These are phyloP conservation scores for Maccullochella peelii DNA, from an alignment of 2,113 vertebrate genomes.

Conservation along the genomic window DNA sequence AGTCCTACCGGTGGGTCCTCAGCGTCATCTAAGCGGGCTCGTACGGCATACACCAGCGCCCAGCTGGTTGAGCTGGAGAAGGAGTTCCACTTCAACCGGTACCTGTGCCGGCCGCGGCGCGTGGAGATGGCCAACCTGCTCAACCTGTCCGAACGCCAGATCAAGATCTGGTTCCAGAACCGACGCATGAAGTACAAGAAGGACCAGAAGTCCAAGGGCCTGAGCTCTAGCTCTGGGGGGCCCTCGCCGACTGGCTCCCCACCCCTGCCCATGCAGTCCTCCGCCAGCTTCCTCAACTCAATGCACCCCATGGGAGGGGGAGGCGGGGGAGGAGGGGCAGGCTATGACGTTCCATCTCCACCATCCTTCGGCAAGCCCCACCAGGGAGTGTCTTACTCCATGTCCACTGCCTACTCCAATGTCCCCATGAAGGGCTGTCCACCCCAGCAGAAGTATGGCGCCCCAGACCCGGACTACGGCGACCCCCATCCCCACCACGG, in stretches of 20 bases:
- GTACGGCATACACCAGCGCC: constrained; percentile 96
- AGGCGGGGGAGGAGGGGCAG: constrained; percentile 81
- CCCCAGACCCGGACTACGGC: constrained; percentile 89
- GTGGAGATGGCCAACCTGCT: constrained; percentile 99
- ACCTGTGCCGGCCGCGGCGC: constrained; percentile 94
- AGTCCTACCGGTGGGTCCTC: constrained; percentile 91
- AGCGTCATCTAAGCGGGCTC: constrained; percentile 96
- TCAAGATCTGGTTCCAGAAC: constrained; percentile 99
- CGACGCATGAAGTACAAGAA: constrained; percentile 98
- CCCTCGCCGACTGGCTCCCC: constrained; percentile 94
- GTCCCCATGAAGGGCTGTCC: constrained; percentile 92
- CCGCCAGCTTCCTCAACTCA: constrained; percentile 92
- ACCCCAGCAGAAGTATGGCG: constrained; percentile 92
- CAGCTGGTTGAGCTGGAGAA: constrained; percentile 92
- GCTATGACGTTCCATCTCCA: constrained; percentile 94
- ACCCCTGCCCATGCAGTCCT: constrained; percentile 93
- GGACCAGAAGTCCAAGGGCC: constrained; percentile 96
- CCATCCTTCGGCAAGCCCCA: constrained; percentile 94
- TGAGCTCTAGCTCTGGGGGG: constrained; percentile 94
- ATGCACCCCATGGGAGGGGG: constrained; percentile 91
- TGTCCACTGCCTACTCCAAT: constrained; percentile 92
- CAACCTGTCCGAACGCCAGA: constrained; percentile 96
- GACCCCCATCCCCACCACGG: constrained; percentile 89
- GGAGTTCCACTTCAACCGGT: constrained; percentile 97
- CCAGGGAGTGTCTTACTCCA: constrained; percentile 93